phyloP scores from a whole-genome alignment of 2,113 vertebrate species.

The Notechis scutatus region DNA sequence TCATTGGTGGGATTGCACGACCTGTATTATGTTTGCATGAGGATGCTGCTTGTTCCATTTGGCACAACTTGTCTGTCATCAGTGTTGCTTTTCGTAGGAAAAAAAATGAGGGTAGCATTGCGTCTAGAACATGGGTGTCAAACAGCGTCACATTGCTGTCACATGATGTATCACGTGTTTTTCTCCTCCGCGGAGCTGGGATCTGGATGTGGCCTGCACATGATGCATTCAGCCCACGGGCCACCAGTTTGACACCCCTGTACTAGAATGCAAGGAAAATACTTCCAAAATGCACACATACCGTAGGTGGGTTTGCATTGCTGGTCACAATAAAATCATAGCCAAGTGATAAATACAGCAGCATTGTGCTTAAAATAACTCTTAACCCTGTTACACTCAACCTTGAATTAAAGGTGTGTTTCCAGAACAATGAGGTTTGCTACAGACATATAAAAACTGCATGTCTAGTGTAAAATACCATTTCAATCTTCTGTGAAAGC shows the following conservation, averaged over 20 bases:
- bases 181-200: no score
- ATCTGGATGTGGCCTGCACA: no score
- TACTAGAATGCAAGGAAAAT: background rate
- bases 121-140: background rate
- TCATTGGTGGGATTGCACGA: background rate
- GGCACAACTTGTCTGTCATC: background rate
- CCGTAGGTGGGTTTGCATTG: background rate
- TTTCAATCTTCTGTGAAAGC: background rate
- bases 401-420: background rate
- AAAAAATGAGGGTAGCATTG: background rate
- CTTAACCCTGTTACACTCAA: background rate
- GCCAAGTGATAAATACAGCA: background rate
- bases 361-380: background rate
- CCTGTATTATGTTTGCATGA: background rate
- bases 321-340: background rate
- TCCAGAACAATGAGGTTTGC: background rate
- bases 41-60: background rate
- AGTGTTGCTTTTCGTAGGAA: background rate
- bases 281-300: background rate
- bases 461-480: background rate
- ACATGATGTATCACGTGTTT: no score
- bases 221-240: no score
- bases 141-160: no score
- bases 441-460: background rate
- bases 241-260: no score